phyloP scores from a whole-genome alignment of 2,888 invertebrate species.

The Nomada fucata region DNA sequence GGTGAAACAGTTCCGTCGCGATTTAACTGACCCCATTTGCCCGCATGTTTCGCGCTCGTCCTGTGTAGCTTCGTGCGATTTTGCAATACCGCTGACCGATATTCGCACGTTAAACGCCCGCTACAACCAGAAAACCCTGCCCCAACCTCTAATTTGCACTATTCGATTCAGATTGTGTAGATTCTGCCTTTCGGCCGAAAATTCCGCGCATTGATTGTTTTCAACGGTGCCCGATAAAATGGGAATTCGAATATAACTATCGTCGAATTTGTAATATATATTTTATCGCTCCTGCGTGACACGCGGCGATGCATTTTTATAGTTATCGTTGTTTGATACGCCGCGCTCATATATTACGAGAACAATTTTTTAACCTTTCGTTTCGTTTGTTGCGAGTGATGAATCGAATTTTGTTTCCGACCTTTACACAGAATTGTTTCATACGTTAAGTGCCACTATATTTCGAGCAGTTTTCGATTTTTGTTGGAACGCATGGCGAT shows the following conservation, averaged over 20 bases:
- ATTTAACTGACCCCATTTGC: slow-evolving; percentile 16
- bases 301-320: too few relatives aligned
- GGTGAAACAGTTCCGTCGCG: slow-evolving; percentile 24
- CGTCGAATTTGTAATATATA: too few relatives aligned
- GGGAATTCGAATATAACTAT: too few relatives aligned
- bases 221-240: neutral
- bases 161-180: slow-evolving; percentile 10
- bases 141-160: slow-evolving; percentile 4
- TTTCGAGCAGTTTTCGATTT: too few relatives aligned
- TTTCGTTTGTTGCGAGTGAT: too few relatives aligned
- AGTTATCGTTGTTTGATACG: too few relatives aligned
- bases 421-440: too few relatives aligned
- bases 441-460: too few relatives aligned
- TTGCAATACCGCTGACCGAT: slow-evolving; percentile 25
- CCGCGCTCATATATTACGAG: too few relatives aligned
- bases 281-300: neutral
- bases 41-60: neutral
- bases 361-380: too few relatives aligned
- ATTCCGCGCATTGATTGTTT: neutral
- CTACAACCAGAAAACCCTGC: neutral
- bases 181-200: neutral
- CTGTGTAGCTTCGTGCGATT: slow-evolving; percentile 24
- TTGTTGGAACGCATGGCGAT: too few relatives aligned
- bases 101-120: slow-evolving; percentile 21
- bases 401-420: too few relatives aligned